Evolutionary conservation across 2,888 invertebrate species (phyloP).

Genomic region (Platycheirus rosarum): DNA sequence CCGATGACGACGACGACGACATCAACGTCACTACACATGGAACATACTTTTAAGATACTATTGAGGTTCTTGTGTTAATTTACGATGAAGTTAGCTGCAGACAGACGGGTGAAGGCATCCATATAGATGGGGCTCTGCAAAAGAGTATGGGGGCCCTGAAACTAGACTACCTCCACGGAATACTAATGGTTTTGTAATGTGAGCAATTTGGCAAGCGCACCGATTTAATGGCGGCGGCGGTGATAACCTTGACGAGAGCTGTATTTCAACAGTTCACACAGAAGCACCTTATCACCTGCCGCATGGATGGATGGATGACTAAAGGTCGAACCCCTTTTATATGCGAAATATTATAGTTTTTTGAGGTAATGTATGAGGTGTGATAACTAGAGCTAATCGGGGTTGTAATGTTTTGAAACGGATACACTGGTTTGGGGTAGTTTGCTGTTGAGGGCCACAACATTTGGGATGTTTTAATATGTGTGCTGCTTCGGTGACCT

Average conservation of each 20-base stretch:
- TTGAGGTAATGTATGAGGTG: slow-evolving; percentile 47
- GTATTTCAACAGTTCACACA: slow-evolving; percentile 66
- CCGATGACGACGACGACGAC: slow-evolving; percentile 10
- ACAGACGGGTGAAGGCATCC: slow-evolving; percentile 31
- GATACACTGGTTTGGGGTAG: slow-evolving; percentile 41
- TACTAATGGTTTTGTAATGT: slow-evolving; percentile 73
- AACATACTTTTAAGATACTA: slow-evolving; percentile 64
- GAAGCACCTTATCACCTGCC: slow-evolving; percentile 52
- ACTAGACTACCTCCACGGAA: slow-evolving; percentile 55
- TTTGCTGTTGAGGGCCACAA: slow-evolving; percentile 11
- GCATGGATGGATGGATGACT: slow-evolving; percentile 31
- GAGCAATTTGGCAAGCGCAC: slow-evolving; percentile 70
- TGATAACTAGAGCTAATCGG: slow-evolving; percentile 32
- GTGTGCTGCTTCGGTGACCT: slow-evolving; percentile 2
- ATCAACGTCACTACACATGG: slow-evolving; percentile 49
- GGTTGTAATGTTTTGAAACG: slow-evolving; percentile 33
- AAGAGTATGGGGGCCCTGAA: background rate
- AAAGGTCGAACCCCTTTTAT: slow-evolving; percentile 39
- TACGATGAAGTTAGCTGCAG: slow-evolving; percentile 50
- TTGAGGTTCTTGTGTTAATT: slow-evolving; percentile 53
- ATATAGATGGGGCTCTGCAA: slow-evolving; percentile 38
- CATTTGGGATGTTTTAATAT: slow-evolving; percentile 3
- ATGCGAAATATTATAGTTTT: slow-evolving; percentile 40
- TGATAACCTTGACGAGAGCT: slow-evolving; percentile 67
- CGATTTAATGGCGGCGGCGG: slow-evolving; percentile 54